Conservation (phyloP, 2,797 vertebrate species). For the Thunnus albacares region DNA sequence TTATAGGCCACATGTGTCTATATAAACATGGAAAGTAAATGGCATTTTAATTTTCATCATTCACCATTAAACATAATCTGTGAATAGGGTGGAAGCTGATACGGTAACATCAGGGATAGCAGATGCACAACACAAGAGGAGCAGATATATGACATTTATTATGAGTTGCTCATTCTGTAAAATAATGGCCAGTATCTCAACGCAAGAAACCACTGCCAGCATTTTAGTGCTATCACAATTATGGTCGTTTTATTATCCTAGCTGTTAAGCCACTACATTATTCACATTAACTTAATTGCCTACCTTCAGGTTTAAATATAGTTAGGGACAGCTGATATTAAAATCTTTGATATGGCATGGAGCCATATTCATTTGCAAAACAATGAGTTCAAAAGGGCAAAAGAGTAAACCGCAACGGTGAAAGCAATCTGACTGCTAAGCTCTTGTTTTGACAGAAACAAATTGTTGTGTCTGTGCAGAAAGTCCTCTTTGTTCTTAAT, state of each 20-base stretch:
- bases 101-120: constrained; percentile 63
- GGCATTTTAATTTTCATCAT: constrained; percentile 18
- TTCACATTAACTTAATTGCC: constrained; percentile 1
- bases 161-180: constrained; percentile 51
- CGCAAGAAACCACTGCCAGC: constrained; percentile 20
- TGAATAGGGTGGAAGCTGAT: constrained; percentile 22
- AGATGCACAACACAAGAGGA: constrained; percentile 59
- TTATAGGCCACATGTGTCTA: background rate
- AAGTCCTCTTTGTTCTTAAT: constrained; percentile 69
- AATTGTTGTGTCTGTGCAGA: constrained; percentile 63
- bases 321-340: constrained; percentile 7
- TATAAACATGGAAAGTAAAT: background rate
- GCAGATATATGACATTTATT: constrained; percentile 53
- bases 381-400: constrained; percentile 45
- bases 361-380: constrained; percentile 39
- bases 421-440: constrained; percentile 55
- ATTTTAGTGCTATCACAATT: background rate
- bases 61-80: constrained; percentile 33
- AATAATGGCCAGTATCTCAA: constrained; percentile 55
- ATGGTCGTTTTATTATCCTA: constrained; percentile 4
- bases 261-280: background rate
- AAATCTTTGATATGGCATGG: background rate
- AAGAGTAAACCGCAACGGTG: constrained; percentile 36
- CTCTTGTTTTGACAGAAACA: constrained; percentile 71
- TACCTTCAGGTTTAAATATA: background rate